phyloP scores from a whole-genome alignment of 1,140 invertebrate genomes.

The Aricia agestis region DNA sequence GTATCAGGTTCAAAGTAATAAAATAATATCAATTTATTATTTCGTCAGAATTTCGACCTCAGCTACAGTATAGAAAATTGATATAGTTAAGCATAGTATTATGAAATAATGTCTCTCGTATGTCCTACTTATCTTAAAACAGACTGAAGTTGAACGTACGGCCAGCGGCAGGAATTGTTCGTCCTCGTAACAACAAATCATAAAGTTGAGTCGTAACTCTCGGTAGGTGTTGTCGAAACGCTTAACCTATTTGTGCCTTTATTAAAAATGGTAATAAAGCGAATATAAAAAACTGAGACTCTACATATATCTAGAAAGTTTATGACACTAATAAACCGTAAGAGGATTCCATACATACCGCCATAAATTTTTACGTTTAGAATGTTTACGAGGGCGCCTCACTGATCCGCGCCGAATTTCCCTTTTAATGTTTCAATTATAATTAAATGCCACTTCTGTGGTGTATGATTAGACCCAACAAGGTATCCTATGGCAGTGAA shows the following conservation, averaged over 20 bases:
- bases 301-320: conserved; percentile 40
- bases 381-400: conserved; percentile 39
- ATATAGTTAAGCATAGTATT: no score
- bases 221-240: neutral
- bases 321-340: conserved; percentile 51
- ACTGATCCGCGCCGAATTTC: conserved; percentile 35
- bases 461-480: neutral
- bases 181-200: neutral
- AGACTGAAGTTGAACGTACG: neutral
- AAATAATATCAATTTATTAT: no score
- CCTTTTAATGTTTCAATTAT: conserved; percentile 42
- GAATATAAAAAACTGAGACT: conserved; percentile 18
- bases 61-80: no score
- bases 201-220: neutral
- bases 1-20: no score
- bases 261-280: conserved; percentile 16
- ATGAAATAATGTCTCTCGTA: no score
- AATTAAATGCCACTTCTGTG: conserved; percentile 17
- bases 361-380: conserved; percentile 53
- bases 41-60: no score
- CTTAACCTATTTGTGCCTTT: conserved; percentile 13
- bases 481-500: no score
- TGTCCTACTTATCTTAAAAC: no score
- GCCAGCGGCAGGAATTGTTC: neutral
- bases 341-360: conserved; percentile 44